A percentile compares a stretch with the other conserved stretches of the same genome.
These are phyloP conservation scores for Cephus pulcher DNA, from an alignment of 2,888 invertebrate genomes.

Conservation along the genomic window DNA sequence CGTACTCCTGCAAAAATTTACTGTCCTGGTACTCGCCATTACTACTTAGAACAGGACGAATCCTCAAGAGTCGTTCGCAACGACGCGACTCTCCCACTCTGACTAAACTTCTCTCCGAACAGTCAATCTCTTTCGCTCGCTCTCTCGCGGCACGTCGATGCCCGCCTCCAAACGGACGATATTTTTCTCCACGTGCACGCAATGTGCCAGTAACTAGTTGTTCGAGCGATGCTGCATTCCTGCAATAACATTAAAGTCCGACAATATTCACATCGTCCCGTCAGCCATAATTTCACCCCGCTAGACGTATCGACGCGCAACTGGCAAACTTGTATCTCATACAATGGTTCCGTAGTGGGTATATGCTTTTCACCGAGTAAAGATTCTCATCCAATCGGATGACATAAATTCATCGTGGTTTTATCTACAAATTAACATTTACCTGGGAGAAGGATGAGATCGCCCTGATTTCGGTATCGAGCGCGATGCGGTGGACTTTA, in stretches of 20 bases:
- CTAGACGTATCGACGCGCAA: slow-evolving; percentile 32
- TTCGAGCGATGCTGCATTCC: slow-evolving; percentile 35
- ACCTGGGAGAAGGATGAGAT: not conserved
- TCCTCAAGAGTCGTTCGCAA: not conserved
- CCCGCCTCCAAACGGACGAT: not conserved
- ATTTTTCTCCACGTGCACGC: slow-evolving; percentile 1
- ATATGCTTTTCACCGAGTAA: not conserved
- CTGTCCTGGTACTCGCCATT: not conserved
- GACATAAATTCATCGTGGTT: not conserved
- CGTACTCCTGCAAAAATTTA: not conserved
- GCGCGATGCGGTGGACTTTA: too few species aligned
- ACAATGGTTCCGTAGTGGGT: not conserved
- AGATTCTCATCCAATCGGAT: not conserved
- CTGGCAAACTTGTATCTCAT: not conserved
- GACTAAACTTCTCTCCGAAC: not conserved
- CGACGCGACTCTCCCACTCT: not conserved
- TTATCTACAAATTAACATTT: not conserved
- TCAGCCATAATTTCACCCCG: slow-evolving; percentile 30
- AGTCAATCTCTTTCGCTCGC: not conserved
- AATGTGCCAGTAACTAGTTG: slow-evolving; percentile 28
- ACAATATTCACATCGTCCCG: slow-evolving; percentile 35
- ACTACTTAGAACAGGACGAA: not conserved
- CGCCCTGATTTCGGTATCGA: not conserved
- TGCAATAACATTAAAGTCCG: slow-evolving; percentile 29
- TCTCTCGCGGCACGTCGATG: not conserved